These are phyloP conservation scores for Todus mexicanus DNA, from an alignment of 2,797 vertebrate genomes.

Conservation along the genomic window DNA sequence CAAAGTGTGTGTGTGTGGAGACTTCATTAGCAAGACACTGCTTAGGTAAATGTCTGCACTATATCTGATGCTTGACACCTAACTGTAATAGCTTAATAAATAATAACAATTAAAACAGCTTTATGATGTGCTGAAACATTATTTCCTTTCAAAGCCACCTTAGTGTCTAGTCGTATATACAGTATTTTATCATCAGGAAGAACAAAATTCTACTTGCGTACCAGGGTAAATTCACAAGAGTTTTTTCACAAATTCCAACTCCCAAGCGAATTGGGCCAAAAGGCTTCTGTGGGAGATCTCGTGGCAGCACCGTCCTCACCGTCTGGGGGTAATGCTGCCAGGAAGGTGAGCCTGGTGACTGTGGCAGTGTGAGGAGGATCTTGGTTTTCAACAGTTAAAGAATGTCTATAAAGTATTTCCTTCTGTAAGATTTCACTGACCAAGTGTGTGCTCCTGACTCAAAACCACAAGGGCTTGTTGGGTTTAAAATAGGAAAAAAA, in stretches of 20 bases:
- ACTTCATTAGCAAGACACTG: background rate
- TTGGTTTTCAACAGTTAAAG: background rate
- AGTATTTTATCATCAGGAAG: background rate
- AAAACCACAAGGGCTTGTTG: constrained; percentile 28
- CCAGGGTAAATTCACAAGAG: background rate
- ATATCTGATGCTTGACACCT: background rate
- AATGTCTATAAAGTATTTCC: background rate
- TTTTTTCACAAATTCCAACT: background rate
- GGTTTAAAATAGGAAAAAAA: constrained; percentile 4
- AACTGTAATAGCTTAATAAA: constrained; percentile 16
- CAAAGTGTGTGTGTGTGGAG: background rate
- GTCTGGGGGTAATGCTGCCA: background rate
- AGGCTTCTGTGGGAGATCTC: background rate
- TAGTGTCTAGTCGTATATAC: background rate
- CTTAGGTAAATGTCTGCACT: background rate
- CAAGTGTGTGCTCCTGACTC: background rate
- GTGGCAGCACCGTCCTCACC: background rate
- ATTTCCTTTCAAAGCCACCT: background rate
- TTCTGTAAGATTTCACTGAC: background rate
- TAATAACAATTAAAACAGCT: background rate
- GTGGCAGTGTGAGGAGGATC: background rate
- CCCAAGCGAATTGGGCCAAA: background rate
- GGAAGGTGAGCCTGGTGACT: background rate
- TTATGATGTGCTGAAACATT: constrained; percentile 9
- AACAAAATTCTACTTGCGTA: background rate